Conservation (phyloP, 2,113 vertebrate genomes). For the Oncorhynchus nerka region DNA sequence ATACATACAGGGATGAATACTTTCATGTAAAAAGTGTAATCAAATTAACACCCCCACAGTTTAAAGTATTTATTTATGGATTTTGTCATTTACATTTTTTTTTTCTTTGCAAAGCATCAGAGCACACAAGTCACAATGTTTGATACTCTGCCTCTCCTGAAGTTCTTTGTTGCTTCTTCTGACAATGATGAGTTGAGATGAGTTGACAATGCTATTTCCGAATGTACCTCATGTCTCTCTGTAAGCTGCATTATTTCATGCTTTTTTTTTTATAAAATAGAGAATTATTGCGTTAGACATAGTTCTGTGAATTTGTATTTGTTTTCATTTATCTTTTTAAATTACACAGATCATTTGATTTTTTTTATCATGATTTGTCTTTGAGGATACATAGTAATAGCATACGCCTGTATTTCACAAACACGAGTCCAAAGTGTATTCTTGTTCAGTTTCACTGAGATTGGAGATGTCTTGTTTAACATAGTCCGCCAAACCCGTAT, state of each 20-base stretch:
- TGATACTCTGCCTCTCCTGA: slow-evolving; percentile 18
- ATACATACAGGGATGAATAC: too few relatives aligned
- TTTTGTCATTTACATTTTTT: slow-evolving; percentile 49
- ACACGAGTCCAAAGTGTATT: slow-evolving; percentile 11
- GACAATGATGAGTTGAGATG: slow-evolving; percentile 13
- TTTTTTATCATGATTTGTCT: neutral
- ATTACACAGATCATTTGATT: neutral
- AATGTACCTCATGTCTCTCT: slow-evolving; percentile 49
- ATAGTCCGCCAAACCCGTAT: too few relatives aligned
- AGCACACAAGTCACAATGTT: slow-evolving; percentile 30
- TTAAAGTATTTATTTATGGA: slow-evolving; percentile 67
- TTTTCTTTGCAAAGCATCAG: slow-evolving; percentile 13
- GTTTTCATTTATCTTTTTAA: neutral
- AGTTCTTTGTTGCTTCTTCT: slow-evolving; percentile 21
- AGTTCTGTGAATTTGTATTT: slow-evolving; percentile 56
- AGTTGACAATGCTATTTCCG: slow-evolving; percentile 32
- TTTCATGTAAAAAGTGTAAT: neutral
- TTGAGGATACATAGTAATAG: neutral
- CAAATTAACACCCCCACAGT: slow-evolving; percentile 16
- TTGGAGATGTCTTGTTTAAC: slow-evolving; percentile 3
- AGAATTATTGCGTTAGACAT: slow-evolving; percentile 46
- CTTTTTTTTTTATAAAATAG: slow-evolving; percentile 43
- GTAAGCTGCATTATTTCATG: slow-evolving; percentile 44
- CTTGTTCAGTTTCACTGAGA: neutral
- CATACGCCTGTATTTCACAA: slow-evolving; percentile 4